Conservation (phyloP, 2,113 vertebrate species). For the Bos taurus region ARS-UCD2.0 NC_037330.1:98987001-98987500, state of each 20-base stretch:
- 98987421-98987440: neutral
- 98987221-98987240: neutral
- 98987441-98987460: neutral
- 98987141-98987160: neutral
- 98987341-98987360: slow-evolving; percentile 11
- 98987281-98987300: slow-evolving; percentile 29
- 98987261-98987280: neutral
- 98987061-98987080: neutral
- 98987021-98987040: neutral
- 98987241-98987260: neutral
- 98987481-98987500: neutral
- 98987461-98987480: neutral
- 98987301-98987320: neutral
- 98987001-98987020: neutral
- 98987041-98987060: neutral
- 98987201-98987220: slow-evolving; percentile 23
- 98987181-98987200: neutral
- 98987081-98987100: neutral
- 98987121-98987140: neutral
- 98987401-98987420: neutral
- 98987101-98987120: neutral
- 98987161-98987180: neutral
- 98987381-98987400: neutral
- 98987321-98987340: neutral
- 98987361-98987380: neutral